phyloP scores from a whole-genome alignment of 1,140 invertebrate genomes.

The Oncopodura yosiiana region DNA sequence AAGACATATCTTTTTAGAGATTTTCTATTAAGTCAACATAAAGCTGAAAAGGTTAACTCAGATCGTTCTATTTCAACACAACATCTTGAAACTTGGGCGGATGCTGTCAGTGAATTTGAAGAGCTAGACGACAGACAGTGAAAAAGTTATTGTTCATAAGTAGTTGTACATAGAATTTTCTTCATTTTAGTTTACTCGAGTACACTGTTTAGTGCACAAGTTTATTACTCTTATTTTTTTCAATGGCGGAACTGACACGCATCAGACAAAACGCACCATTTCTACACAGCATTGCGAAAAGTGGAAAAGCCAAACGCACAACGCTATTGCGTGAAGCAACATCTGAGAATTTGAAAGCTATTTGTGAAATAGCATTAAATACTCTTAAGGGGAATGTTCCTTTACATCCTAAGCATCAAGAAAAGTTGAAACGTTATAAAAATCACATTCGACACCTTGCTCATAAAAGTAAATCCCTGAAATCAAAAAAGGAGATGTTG shows the following conservation, averaged over 20 bases:
- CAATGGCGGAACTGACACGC: too few relatives aligned
- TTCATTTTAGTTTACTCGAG: neutral
- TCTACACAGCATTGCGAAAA: neutral
- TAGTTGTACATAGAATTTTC: too few relatives aligned
- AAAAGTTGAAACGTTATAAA: neutral
- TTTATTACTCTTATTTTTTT: too few relatives aligned
- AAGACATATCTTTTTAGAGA: too few relatives aligned
- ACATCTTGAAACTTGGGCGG: too few relatives aligned
- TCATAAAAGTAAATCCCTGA: neutral
- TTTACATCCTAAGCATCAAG: neutral
- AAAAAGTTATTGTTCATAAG: too few relatives aligned
- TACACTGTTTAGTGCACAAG: neutral
- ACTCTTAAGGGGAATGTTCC: constrained; percentile 16
- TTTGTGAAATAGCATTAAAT: constrained; percentile 16
- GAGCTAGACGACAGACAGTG: too few relatives aligned
- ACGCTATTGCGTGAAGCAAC: neutral
- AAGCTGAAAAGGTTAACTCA: too few relatives aligned
- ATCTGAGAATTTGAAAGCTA: constrained; percentile 1
- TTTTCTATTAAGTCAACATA: too few relatives aligned
- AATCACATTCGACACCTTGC: neutral
- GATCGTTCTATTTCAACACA: too few relatives aligned
- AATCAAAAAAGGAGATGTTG: constrained; percentile 2
- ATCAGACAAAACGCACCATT: neutral
- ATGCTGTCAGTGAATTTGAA: too few relatives aligned
- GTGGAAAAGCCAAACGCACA: neutral